Base-by-base conservation (phyloP, 1,140 invertebrate genomes). In the Drosophila asahinai region DNA sequence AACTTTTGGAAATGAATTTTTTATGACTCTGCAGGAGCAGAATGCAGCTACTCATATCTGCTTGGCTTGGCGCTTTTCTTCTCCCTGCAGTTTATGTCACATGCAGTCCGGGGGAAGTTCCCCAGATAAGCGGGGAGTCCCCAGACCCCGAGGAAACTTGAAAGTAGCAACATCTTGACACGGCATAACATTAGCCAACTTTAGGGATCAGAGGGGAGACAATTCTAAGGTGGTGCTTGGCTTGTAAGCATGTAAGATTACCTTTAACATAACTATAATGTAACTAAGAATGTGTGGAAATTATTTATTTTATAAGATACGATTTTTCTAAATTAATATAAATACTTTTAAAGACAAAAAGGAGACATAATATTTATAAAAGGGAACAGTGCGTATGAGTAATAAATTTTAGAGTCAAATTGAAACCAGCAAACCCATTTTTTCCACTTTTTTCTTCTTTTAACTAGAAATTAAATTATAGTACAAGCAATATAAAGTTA, bases 1-100 rank as follows among this genome's bases (percentile, higher is more conserved):
- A 72, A 79, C 47, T 71, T 72, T 71, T 78, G 68, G 58, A 89
- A 87, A 87, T 87, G 68, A 80, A 83, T 81, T 86, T 89, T 83
- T 81, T 74, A 81, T 68, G 72, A 45, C 54, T 8, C 75, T 61
- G 52, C 59, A 25, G 52, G n/a, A 64, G 58, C 40, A 45, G n/a
- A 51, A 58, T 42, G 27, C 61, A 61, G 47, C 66, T 42, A 25
- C 63, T 59, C 51, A 61, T 76, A 73, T 61, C 49, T 74, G 73
- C 81, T 59, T 62, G 40, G 67, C 61, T 57, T 71, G 73, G 47
- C 48, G 77, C 77, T 64, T 78, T 77, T 75, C 54, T 55, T 70
- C 33, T 67, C 47, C 81, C 55, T 57, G 72, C 82, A 81, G 68
- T 71, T 79, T 71, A 86, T 86, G 74, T 57, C 77, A 74, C 22